phyloP scores from a whole-genome alignment of 1,140 invertebrate species.

The Sweltsa coloradensis region DNA sequence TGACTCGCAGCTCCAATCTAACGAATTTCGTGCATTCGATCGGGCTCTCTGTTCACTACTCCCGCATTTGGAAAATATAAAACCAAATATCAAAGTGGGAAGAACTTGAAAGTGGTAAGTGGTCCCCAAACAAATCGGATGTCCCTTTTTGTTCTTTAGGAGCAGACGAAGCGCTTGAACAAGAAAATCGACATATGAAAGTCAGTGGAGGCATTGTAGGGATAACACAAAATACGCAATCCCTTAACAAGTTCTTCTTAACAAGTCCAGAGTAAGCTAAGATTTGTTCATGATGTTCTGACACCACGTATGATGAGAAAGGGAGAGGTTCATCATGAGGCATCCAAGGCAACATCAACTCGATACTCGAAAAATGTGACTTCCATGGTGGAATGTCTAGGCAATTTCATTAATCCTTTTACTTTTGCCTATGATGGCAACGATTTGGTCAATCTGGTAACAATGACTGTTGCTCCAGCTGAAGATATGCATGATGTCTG shows the following conservation, averaged over 20 bases:
- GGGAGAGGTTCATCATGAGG: conserved; percentile 1
- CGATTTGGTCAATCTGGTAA: not conserved
- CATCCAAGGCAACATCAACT: conserved; percentile 2
- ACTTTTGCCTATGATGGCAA: not conserved
- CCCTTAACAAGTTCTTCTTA: conserved; percentile 7
- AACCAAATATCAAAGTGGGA: conserved; percentile 3
- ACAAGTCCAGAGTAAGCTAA: not conserved
- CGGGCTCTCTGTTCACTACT: conserved; percentile 4
- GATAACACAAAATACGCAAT: conserved; percentile 4
- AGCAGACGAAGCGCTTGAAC: conserved; percentile 3
- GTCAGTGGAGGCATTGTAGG: conserved; percentile 5
- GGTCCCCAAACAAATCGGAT: conserved; percentile 3
- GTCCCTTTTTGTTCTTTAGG: conserved; percentile 1
- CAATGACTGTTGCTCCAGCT: conserved; percentile 5
- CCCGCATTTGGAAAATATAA: conserved; percentile 5
- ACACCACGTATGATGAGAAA: not conserved
- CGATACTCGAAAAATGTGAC: conserved; percentile 1
- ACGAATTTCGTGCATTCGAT: conserved; percentile 1
- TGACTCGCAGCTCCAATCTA: conserved; percentile 5
- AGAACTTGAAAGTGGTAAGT: conserved; percentile 4
- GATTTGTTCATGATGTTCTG: not conserved
- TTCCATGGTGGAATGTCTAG: conserved; percentile 3
- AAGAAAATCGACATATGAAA: conserved; percentile 7
- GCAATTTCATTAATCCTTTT: conserved; percentile 5
- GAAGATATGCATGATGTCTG: conserved; percentile 5